These are phyloP conservation scores for Ichneumoninae sp. DNA, from an alignment of 2,888 invertebrate genomes.

Conservation along the genomic window DNA sequence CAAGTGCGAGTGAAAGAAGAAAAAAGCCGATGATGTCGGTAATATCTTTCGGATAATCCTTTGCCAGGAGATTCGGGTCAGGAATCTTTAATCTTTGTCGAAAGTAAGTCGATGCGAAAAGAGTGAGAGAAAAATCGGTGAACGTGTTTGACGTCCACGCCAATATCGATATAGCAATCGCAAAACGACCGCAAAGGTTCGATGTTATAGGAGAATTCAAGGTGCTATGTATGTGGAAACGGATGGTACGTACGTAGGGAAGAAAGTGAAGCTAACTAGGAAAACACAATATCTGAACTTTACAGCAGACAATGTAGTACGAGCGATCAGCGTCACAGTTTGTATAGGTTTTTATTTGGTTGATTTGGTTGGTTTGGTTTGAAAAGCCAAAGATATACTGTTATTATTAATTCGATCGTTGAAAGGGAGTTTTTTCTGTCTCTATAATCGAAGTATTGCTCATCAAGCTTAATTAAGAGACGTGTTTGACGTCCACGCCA, in stretches of 20 bases:
- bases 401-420: neutral
- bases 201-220: conserved; percentile 19
- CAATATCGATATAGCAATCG: conserved; percentile 28
- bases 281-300: neutral
- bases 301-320: neutral
- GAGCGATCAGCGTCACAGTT: neutral
- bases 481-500: neutral
- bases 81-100: conserved; percentile 77
- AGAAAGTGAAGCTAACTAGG: neutral
- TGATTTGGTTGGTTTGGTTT: too few relatives aligned
- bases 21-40: conserved; percentile 73
- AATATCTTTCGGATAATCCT: conserved; percentile 79
- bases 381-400: neutral
- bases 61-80: conserved; percentile 75
- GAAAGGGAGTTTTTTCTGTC: neutral
- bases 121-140: conserved; percentile 35
- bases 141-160: neutral
- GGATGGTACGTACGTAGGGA: neutral
- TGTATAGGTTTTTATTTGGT: neutral
- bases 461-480: too few relatives aligned
- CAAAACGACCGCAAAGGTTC: conserved; percentile 28
- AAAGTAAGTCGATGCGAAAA: conserved; percentile 69
- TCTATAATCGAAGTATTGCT: too few relatives aligned
- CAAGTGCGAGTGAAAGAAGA: conserved; percentile 52
- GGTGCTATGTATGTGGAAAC: conserved; percentile 12